phyloP scores from a whole-genome alignment of 2,888 invertebrate genomes.

The Malthinus seriepunctatus region DNA sequence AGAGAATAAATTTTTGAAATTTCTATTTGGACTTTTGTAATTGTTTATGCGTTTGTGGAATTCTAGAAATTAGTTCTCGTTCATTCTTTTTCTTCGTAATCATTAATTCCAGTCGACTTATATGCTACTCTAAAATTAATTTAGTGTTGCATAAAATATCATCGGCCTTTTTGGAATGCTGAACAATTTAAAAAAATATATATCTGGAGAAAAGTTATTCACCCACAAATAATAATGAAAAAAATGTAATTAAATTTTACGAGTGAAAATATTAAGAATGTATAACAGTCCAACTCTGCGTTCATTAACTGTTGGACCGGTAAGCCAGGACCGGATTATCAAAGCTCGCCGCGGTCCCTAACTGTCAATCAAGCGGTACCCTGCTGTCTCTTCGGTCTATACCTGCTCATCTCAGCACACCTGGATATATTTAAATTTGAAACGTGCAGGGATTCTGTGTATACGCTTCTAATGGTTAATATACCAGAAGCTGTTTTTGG shows the following conservation, averaged over 20 bases:
- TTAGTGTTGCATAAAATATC: no score
- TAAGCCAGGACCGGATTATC: constrained; percentile 38
- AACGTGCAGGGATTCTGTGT: constrained; percentile 29
- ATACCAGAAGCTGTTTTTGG: constrained; percentile 22
- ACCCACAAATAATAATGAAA: no score
- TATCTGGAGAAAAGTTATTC: no score
- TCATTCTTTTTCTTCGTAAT: no score
- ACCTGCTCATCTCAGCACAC: constrained; percentile 39
- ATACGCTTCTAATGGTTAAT: constrained; percentile 17
- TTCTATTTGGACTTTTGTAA: no score
- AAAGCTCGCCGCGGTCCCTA: constrained; percentile 48
- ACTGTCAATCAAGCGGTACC: constrained; percentile 51
- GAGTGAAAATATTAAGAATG: constrained; percentile 15
- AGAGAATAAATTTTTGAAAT: no score
- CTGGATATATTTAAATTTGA: constrained; percentile 37
- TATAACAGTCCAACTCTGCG: constrained; percentile 32
- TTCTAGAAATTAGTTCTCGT: no score
- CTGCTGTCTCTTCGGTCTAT: constrained; percentile 48
- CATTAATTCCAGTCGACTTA: no score
- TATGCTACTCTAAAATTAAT: no score
- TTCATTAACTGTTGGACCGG: constrained; percentile 40
- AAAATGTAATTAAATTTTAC: background rate
- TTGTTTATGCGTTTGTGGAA: no score
- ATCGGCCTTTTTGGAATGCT: no score
- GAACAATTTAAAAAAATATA: no score